Evolutionary conservation across 2,797 vertebrate genomes (phyloP).

Genomic region (Coluber constrictor): DNA sequence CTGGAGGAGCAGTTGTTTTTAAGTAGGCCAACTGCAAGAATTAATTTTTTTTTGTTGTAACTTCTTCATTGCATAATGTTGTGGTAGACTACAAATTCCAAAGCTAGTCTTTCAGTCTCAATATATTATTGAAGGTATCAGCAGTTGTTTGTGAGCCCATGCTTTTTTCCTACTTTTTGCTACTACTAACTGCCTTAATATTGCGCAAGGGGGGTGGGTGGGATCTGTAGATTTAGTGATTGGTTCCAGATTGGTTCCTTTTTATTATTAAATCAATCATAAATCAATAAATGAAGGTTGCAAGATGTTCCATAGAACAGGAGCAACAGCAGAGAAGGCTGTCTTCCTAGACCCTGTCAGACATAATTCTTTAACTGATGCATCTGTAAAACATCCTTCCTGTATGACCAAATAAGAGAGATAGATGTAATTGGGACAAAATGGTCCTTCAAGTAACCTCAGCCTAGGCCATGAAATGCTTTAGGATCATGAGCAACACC

Average conservation of each 20-base stretch:
- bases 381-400: neutral
- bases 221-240: neutral
- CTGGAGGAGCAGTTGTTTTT: neutral
- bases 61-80: neutral
- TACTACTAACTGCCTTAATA: neutral
- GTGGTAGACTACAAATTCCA: neutral
- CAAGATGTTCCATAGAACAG: no score
- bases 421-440: neutral
- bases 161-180: neutral
- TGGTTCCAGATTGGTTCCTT: neutral
- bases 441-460: neutral
- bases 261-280: neutral
- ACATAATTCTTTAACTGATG: neutral
- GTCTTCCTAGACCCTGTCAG: no score
- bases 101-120: neutral
- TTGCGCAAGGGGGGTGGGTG: rapidly evolving
- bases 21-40: neutral
- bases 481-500: no score
- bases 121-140: neutral
- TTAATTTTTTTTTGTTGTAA: neutral
- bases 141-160: neutral
- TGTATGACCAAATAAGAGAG: neutral
- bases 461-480: neutral
- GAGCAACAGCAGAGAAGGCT: no score
- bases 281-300: no score